Base-by-base conservation (phyloP, 2,113 vertebrate genomes). In the Dromas ardeola region DNA sequence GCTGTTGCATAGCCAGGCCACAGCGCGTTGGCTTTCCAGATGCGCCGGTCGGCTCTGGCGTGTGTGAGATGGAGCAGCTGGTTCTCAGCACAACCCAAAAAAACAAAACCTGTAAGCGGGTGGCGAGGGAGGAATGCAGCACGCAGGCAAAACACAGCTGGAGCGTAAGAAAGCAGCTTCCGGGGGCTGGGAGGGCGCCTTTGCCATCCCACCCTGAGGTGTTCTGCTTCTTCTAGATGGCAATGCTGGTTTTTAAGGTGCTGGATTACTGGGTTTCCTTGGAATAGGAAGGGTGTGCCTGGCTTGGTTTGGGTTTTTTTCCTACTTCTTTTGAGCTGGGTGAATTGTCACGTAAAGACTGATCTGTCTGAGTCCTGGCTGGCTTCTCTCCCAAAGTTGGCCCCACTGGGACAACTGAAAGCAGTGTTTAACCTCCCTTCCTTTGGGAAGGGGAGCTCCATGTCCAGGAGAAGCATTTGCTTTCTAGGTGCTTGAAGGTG, bases 11-110 rank as follows among this genome's bases (percentile, higher is more conserved):
- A 11, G 61, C 81, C 15, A 21, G 79, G 50, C 87, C 15, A 1
- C 66, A 27, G 73, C 1, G 8, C 2, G 16, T 55, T 55, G 72
- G 77, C 91, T 92, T 38, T 22, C 55, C 63, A 10, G 88, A 9
- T 21, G 2, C 2, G 5, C 63, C 7, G 10, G 26, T 11, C 3
- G 27, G 27, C 83, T 5, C 90, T n/a, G 78, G 92, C 15, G 59
- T 72, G 95, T 52, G 76, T 88, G 95, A 97, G 95, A 96, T 3
- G 58, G 86, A 95, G 91, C 97, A 97, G 96, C 97, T 97, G 97
- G 73, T 86, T 42, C 70, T 55, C 77, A 13, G 94, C 17, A 4
- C 74, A 8, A 79, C 69, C 81, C 77, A 9, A 26, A 84, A 62
- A 82, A 89, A 91, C 16, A 63, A 93, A 81, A 70, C 86, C 91